Conservation (phyloP, 1,140 invertebrate species). For the Caenorhabditis tropicalis region DNA sequence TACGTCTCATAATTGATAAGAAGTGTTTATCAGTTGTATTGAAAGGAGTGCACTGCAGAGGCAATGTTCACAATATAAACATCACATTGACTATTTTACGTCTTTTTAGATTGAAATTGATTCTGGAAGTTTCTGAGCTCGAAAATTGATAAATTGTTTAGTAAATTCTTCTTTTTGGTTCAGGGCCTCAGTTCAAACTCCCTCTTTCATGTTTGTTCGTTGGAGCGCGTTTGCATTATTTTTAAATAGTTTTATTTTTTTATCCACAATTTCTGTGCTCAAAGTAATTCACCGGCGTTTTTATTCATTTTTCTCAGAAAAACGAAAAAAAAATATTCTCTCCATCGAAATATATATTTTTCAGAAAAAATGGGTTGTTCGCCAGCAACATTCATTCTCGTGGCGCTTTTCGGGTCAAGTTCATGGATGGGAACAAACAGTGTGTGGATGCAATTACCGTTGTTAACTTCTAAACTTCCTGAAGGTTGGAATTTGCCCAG, state of each 20-base stretch:
- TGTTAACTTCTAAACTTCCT: conserved; percentile 79
- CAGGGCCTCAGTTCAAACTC: not conserved
- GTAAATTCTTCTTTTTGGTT: no score
- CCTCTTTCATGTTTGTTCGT: not conserved
- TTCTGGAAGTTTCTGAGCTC: no score
- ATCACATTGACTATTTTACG: no score
- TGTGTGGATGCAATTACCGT: conserved; percentile 86
- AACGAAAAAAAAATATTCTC: not conserved
- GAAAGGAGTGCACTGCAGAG: no score
- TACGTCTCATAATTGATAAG: no score
- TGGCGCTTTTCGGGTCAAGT: conserved; percentile 83
- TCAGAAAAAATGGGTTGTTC: conserved; percentile 19
- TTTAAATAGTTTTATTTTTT: not conserved
- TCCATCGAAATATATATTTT: not conserved
- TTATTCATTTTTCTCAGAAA: not conserved
- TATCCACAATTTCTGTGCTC: not conserved
- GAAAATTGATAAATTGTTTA: no score
- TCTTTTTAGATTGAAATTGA: no score
- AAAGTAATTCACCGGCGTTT: not conserved
- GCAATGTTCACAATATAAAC: no score
- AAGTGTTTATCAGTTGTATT: no score
- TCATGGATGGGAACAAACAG: conserved; percentile 90
- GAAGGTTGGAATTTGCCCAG: conserved; percentile 88
- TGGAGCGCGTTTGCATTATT: conserved; percentile 20
- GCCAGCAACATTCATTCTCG: conserved; percentile 74